Evolutionary conservation across 2,113 vertebrate genomes (phyloP).

Genomic region (Origma solitaria): DNA sequence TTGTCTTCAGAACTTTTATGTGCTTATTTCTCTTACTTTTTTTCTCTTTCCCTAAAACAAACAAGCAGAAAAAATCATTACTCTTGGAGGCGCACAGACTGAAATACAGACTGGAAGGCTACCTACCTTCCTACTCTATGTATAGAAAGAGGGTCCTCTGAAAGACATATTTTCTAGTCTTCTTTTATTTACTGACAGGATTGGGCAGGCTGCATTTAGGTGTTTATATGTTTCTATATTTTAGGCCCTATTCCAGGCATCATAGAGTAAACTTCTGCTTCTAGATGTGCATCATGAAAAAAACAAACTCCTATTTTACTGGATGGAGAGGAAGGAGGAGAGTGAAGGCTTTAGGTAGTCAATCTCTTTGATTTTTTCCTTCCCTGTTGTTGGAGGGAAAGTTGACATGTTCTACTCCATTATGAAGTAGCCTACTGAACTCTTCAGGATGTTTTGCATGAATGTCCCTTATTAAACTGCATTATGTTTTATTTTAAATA

Average conservation of each 20-base stretch:
- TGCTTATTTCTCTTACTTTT: background rate
- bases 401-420: background rate
- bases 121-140: background rate
- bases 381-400: background rate
- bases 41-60: background rate
- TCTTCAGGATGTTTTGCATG: background rate
- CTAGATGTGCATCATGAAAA: background rate
- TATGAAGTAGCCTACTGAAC: background rate
- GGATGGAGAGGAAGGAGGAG: background rate
- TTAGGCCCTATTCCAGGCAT: background rate
- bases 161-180: constrained; percentile 3
- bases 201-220: background rate
- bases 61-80: background rate
- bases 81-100: background rate
- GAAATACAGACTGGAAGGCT: constrained; percentile 10
- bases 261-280: background rate
- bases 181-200: background rate
- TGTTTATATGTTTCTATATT: background rate
- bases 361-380: background rate
- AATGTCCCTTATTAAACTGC: background rate
- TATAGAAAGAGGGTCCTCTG: background rate
- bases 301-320: background rate
- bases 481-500: background rate
- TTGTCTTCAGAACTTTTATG: background rate
- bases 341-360: background rate